These are phyloP conservation scores for Drosophila buzzatii DNA, from an alignment of 2,888 invertebrate species.

Conservation along the genomic window DNA sequence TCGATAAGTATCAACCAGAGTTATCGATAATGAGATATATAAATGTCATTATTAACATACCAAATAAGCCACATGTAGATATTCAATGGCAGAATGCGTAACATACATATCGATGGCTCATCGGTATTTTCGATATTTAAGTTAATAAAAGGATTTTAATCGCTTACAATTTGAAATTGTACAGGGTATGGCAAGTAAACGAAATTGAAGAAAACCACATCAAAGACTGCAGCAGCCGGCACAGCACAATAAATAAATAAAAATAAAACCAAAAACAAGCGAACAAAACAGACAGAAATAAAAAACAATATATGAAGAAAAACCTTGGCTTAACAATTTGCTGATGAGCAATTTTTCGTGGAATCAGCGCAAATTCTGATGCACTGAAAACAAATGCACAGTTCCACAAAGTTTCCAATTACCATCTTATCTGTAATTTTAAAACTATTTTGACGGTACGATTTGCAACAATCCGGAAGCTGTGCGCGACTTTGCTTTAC, in stretches of 20 bases:
- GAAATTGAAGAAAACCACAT: neutral
- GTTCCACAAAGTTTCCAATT: slow-evolving; percentile 3
- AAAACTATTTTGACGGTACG: slow-evolving; percentile 20
- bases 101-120: neutral
- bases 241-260: slow-evolving; percentile 12
- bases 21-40: neutral
- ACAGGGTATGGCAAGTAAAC: neutral
- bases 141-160: neutral
- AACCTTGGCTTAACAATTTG: slow-evolving; percentile 66
- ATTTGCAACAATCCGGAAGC: slow-evolving; percentile 37
- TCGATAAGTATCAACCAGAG: neutral
- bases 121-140: neutral
- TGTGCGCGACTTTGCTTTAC: slow-evolving; percentile 2
- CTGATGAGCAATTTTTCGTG: slow-evolving; percentile 46
- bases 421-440: slow-evolving; percentile 17
- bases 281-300: neutral
- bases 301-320: slow-evolving; percentile 21
- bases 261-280: neutral
- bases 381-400: slow-evolving; percentile 54
- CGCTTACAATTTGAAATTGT: neutral
- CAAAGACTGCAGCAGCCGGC: slow-evolving; percentile 23
- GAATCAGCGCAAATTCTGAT: slow-evolving; percentile 68
- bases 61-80: neutral
- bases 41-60: no score
- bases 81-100: neutral